Evolutionary conservation across 1,140 invertebrate genomes (phyloP).

Genomic region (Ceratina calcarata): DNA sequence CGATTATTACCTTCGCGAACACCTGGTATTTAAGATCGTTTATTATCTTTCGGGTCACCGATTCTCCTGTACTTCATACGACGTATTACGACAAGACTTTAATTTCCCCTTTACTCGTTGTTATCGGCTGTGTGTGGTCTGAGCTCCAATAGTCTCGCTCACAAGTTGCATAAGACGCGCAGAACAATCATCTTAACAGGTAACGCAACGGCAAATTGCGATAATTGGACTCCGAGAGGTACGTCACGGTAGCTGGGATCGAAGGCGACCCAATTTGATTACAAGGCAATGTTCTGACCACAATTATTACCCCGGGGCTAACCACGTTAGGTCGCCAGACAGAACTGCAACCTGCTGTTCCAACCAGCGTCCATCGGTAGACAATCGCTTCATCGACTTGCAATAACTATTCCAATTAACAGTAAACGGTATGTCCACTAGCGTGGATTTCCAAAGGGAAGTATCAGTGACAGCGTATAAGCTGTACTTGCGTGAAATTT

Average conservation of each 20-base stretch:
- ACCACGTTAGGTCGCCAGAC: slow-evolving; percentile 54
- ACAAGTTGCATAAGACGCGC: slow-evolving; percentile 27
- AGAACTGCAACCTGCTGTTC: slow-evolving; percentile 46
- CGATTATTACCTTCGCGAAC: slow-evolving; percentile 36
- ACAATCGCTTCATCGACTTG: slow-evolving; percentile 43
- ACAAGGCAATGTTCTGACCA: slow-evolving; percentile 53
- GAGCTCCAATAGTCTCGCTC: not conserved
- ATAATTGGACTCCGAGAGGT: slow-evolving; percentile 46
- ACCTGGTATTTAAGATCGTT: slow-evolving; percentile 17
- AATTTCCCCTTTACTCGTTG: not conserved
- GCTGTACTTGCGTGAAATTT: not conserved
- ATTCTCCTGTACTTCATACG: not conserved
- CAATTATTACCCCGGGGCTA: slow-evolving; percentile 61
- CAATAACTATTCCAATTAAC: slow-evolving; percentile 64
- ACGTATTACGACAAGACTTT: not conserved
- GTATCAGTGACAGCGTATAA: not conserved
- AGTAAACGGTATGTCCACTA: slow-evolving; percentile 48
- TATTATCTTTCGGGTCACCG: slow-evolving; percentile 12
- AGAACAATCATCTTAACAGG: slow-evolving; percentile 31
- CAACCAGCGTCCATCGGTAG: slow-evolving; percentile 8
- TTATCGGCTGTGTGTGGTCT: not conserved
- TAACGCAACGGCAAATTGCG: slow-evolving; percentile 28
- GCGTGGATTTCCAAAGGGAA: not conserved
- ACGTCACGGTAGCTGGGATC: slow-evolving; percentile 31
- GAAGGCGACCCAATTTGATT: slow-evolving; percentile 63